Base-by-base conservation (phyloP, 1,140 invertebrate species). In the Drosophila saltans region DNA sequence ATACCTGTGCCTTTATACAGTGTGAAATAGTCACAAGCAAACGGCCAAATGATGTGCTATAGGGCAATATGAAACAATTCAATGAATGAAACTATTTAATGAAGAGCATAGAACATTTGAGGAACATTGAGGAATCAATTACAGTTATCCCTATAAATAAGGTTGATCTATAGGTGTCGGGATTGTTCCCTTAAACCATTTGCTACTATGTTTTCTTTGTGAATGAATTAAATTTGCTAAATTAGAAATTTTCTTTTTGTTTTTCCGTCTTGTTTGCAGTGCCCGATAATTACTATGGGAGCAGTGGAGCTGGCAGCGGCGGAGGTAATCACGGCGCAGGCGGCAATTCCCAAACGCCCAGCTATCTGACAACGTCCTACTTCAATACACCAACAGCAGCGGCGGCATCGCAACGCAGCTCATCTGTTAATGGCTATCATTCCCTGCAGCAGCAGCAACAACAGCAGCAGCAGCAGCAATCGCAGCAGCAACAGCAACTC, bases 221-320 rank as follows among this genome's bases (percentile, higher is more conserved):
- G n/a, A 39, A 52, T 26, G 11, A 2, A 1, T n/a, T 11, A 33
- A 45, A 48, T 28, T n/a, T 60, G 21, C 26, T n/a, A 10, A 56
- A 57, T 7, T 10, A 1, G 0, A 9, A 4, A 2, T 56, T 40
- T 45, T 56, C 36, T 21, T 52, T 1, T 21, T 16, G 69, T 21
- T 33, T 1, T n/a, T 10, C 26, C 36, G 7, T 39, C 40, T 41
- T 6, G 3, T 28, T 72, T 81, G 1, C 62, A 92, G 92, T 92
- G 71, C 68, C 92, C 55, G 92, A 92, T 36, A 92, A 83, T 56
- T 92, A 92, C 62, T 92, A 92, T 60, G 78, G 84, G 66, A 81
- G 72, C 67, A 76, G 59, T 63, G 78, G 74, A 28, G 60, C 69
- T 39, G 69, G 70, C 26, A 75, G 77, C 8, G 81, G 81, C 21